Evolutionary conservation across 37 sponge, comb jelly and placozoan genomes (phyloP), one percentile per base, ranked within the genome.

Genomic region (Chondrilla cf. caribensis): DNA sequence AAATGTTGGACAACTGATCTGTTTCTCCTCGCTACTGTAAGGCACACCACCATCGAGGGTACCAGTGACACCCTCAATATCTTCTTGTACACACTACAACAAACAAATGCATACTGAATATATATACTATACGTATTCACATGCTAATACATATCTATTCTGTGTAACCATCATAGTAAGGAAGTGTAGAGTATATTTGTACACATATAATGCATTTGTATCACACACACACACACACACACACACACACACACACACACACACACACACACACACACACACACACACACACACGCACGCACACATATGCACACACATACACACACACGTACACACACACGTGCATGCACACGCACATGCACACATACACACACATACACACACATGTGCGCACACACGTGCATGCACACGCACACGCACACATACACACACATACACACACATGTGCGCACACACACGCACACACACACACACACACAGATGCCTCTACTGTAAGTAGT

Each of bases 401-500:
- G 15, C 64, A 19, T 7, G 22, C 64, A 60, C 64, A 60, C 64
- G 15, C 64, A 60, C 64, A 60, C 22, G 22, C 64, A 60, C 64
- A 60, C 64, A 67, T 29, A 67, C 35, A 29, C 68, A 67, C 31
- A 67, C 68, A 67, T 1, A 31, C 3, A 6, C 68, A 67, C 35
- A 67, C 35, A 67, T 26, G 32, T 6, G 29, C 35, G 35, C 35
- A 67, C 35, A 31, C 35, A 67, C 35, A 29, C 35, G 29, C 68
- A 67, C 68, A 67, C 68, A 9, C 68, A 67, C 68, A 67, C 35
- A 67, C 35, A 67, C 68, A 29, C 68, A 67, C 68, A 29, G 3
- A 67, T 29, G 29, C 68, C n/a, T n/a, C n/a, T n/a, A n/a, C n/a
- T n/a, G n/a, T n/a, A n/a, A n/a, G n/a, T n/a, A n/a, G n/a, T n/a